These are phyloP conservation scores for Argentina silus DNA, from an alignment of 2,797 vertebrate species.

Conservation along the genomic window DNA sequence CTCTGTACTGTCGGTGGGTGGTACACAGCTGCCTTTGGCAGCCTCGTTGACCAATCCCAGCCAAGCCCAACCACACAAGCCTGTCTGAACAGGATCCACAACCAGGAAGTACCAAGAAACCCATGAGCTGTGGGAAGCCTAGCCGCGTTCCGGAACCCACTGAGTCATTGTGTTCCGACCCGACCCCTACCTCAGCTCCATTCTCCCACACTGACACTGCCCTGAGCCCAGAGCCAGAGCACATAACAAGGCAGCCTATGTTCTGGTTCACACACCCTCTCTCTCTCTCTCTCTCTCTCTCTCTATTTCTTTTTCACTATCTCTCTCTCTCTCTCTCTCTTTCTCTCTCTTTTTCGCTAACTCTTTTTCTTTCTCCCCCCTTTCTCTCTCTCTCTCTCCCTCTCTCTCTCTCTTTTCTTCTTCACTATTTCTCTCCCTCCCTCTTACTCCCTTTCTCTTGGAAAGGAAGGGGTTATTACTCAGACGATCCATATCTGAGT, in stretches of 20 bases:
- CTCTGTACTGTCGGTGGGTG: neutral
- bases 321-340: neutral
- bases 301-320: too few species aligned
- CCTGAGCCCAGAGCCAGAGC: neutral
- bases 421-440: neutral
- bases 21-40: neutral
- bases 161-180: constrained; percentile 21
- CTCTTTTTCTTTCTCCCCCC: neutral
- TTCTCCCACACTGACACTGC: neutral
- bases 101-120: neutral
- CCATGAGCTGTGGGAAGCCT: constrained; percentile 18
- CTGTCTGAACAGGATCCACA: neutral
- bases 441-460: neutral
- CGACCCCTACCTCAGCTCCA: neutral
- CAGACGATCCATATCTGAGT: constrained; percentile 13
- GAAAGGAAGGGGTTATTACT: constrained; percentile 7
- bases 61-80: neutral
- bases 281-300: too few species aligned
- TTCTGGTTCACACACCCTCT: neutral
- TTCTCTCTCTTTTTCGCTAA: neutral
- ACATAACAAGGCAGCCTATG: neutral
- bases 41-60: neutral
- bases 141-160: constrained; percentile 12
- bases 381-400: neutral
- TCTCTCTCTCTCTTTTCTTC: neutral